Evolutionary conservation across 2,797 vertebrate species (phyloP).

Genomic region (Chrysocyon brachyurus): DNA sequence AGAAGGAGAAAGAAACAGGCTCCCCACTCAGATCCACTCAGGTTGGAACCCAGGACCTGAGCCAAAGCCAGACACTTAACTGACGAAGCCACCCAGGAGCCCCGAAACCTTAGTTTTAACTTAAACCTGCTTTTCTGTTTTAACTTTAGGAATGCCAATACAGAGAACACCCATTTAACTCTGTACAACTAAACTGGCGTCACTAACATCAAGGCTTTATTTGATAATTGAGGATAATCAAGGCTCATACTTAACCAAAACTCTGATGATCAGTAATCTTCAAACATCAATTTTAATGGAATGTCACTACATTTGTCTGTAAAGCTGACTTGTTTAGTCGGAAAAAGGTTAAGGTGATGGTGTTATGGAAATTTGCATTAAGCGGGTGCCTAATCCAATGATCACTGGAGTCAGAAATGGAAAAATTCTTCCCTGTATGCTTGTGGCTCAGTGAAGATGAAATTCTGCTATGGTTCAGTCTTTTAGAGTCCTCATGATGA

Average conservation of each 20-base stretch:
- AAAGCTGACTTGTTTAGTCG: neutral
- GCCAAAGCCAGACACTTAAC: no score
- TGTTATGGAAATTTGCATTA: neutral
- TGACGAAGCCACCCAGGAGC: no score
- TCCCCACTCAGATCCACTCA: no score
- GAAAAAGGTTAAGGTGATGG: neutral
- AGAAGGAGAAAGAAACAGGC: no score
- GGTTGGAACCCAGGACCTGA: no score
- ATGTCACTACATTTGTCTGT: neutral
- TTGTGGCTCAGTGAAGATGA: neutral
- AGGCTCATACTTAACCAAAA: neutral
- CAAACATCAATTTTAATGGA: neutral
- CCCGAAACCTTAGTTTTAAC: neutral
- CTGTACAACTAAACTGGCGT: neutral
- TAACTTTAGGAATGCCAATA: neutral
- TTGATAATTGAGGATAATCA: constrained; percentile 29
- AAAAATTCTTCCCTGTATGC: neutral
- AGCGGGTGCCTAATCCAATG: neutral
- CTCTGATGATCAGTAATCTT: neutral
- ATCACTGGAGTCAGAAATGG: neutral
- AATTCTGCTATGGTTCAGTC: neutral
- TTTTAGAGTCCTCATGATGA: neutral
- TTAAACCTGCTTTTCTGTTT: neutral
- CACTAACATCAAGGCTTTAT: constrained; percentile 1
- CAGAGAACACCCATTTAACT: neutral